Percentiles rank a stretch among this genome's conserved stretches.
Evolutionary conservation across 2,888 invertebrate species (phyloP).

Genomic region (Pharmacophagus antenor): DNA sequence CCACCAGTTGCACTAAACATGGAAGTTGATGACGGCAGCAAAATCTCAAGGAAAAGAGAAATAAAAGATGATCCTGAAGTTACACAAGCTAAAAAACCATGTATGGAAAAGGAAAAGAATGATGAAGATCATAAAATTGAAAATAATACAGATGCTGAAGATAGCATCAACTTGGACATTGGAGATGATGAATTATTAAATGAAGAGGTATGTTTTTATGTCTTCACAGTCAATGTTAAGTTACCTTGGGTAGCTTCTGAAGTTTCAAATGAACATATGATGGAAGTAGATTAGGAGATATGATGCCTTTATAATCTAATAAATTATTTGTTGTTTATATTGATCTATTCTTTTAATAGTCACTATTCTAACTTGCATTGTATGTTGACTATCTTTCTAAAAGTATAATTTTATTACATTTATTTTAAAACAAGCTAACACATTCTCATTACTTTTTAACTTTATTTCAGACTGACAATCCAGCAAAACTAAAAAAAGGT

Average conservation of each 20-base stretch:
- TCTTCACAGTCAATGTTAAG: constrained; percentile 69
- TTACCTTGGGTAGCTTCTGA: constrained; percentile 51
- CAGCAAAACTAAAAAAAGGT: constrained; percentile 79
- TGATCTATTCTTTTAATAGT: constrained; percentile 52
- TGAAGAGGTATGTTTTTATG: constrained; percentile 85
- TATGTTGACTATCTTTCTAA: constrained; percentile 25
- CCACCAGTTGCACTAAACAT: constrained; percentile 48
- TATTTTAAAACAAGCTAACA: not conserved
- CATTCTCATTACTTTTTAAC: constrained; percentile 13
- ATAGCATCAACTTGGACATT: constrained; percentile 89
- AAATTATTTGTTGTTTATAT: constrained; percentile 37
- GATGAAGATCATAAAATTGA: constrained; percentile 70
- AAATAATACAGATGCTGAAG: constrained; percentile 86
- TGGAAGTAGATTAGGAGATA: constrained; percentile 63
- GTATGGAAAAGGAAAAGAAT: constrained; percentile 56
- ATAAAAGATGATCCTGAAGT: constrained; percentile 61
- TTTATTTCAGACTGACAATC: constrained; percentile 79
- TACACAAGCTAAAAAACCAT: constrained; percentile 60
- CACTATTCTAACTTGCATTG: constrained; percentile 43
- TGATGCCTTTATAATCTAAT: constrained; percentile 35
- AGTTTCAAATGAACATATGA: constrained; percentile 58
- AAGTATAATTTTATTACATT: constrained; percentile 12
- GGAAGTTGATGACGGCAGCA: constrained; percentile 59
- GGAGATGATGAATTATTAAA: constrained; percentile 90
- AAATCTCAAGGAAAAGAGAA: constrained; percentile 62